These are phyloP conservation scores for Phortica okadai DNA, from an alignment of 2,888 invertebrate species.

Conservation along the genomic window DNA sequence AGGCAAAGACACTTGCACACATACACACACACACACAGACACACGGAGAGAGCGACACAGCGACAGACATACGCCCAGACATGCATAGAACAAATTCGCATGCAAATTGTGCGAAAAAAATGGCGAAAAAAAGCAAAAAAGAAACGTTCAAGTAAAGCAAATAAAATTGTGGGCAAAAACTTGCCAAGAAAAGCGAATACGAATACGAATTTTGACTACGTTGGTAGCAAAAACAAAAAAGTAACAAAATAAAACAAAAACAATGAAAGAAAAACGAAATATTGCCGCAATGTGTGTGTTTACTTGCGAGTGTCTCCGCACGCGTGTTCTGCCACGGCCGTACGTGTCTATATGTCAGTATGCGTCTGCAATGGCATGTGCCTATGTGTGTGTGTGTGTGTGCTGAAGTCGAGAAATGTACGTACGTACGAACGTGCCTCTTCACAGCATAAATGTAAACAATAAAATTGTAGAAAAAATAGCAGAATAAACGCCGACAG, in stretches of 20 bases:
- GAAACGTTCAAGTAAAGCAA: slow-evolving; percentile 46
- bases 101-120: slow-evolving; percentile 70
- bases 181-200: slow-evolving; percentile 14
- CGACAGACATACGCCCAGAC: slow-evolving; percentile 52
- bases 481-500: slow-evolving; percentile 51
- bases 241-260: not conserved
- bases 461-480: slow-evolving; percentile 71
- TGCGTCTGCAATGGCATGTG: slow-evolving; percentile 1
- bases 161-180: slow-evolving; percentile 46
- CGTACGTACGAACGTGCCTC: slow-evolving; percentile 37
- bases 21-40: slow-evolving; percentile 22
- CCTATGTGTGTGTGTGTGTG: slow-evolving; percentile 18
- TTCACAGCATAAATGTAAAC: slow-evolving; percentile 64
- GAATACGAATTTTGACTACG: slow-evolving; percentile 35
- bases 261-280: slow-evolving; percentile 14
- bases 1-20: slow-evolving; percentile 10
- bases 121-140: slow-evolving; percentile 44
- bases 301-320: slow-evolving; percentile 22
- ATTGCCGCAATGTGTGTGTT: slow-evolving; percentile 22
- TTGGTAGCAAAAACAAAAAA: not conserved
- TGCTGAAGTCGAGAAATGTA: slow-evolving; percentile 23
- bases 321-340: slow-evolving; percentile 17
- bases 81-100: slow-evolving; percentile 60
- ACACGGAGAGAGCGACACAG: slow-evolving; percentile 10
- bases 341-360: slow-evolving; percentile 24